Base-by-base conservation (phyloP, 2,888 invertebrate genomes). In the Drosophila paranaensis region DNA sequence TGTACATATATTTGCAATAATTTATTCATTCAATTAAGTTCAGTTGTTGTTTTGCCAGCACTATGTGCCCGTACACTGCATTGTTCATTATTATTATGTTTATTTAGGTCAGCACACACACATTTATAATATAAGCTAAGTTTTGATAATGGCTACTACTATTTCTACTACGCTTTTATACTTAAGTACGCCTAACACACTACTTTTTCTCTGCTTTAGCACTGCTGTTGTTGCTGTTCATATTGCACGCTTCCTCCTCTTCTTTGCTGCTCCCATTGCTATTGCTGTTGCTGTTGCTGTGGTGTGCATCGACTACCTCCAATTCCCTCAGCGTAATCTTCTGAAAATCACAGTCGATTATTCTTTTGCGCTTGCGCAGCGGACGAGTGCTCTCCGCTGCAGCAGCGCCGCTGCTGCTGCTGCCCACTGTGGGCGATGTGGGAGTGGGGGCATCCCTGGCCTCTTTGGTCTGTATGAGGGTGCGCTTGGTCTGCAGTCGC, bases 351-450 rank as follows among this genome's bases (percentile, higher is more conserved):
- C 92, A 92, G 79, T 95, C 95, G 11, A 95, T 94, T n/a, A 95
- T 93, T 92, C 95, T 94, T 87, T 95, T 94, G 45, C 95, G 93
- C 88, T 95, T 95, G 62, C 95, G 92, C 77, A 95, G 85, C 6
- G 95, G 95, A 75, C 95, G 93, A 40, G 94, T 94, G 25, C 94
- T 94, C 82, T 95, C 95, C 11, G 83, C 85, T 13, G 79, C 60
- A 4, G 76, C 63, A 13, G 93, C 92, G 40, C 2, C 57, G 50
- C 48, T 20, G n/a, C 16, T 42, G 89, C 14, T 92, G 90, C 74
- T 93, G 4, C 46, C 57, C 25, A 61, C 27, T 51, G 60, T 46
- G 39, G 74, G 60, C 20, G 72, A 43, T 37, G 77, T 51, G 45
- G 74, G 51, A 27, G 70, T 60, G 43, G 20, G 20, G 20, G 60